These are phyloP conservation scores for Bombus balteatus DNA, from an alignment of 1,140 invertebrate genomes.

Conservation along the genomic window DNA sequence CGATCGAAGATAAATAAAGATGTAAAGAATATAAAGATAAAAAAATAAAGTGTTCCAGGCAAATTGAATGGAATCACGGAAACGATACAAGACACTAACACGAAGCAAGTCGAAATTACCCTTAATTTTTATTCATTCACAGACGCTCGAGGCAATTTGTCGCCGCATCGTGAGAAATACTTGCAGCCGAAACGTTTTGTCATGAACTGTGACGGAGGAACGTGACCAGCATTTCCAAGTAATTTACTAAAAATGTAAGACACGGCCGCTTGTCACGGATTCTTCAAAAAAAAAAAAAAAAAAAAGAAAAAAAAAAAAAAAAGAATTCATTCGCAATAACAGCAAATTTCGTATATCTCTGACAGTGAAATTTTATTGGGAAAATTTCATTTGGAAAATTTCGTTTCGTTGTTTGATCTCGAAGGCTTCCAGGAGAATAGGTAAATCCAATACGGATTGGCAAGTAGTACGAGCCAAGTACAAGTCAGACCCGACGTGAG, in stretches of 20 bases:
- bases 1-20: too few species aligned
- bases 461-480: conserved; percentile 17
- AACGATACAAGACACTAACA: background rate
- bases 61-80: background rate
- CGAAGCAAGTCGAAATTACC: background rate
- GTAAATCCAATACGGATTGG: background rate
- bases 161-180: conserved; percentile 12
- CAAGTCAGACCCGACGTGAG: background rate
- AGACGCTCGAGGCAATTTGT: background rate
- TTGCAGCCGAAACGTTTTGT: conserved; percentile 27
- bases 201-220: conserved; percentile 7
- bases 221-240: conserved; percentile 13
- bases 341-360: too few species aligned
- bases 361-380: background rate
- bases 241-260: background rate
- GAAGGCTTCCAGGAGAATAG: background rate
- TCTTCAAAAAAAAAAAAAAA: background rate
- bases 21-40: background rate
- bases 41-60: background rate
- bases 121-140: conserved; percentile 38
- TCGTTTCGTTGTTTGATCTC: background rate
- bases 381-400: background rate
- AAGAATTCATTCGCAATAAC: background rate
- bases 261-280: background rate
- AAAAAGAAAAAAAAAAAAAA: too few species aligned